A percentile compares a stretch with the other conserved stretches of the same genome.
Conservation (phyloP, 2,888 invertebrate genomes). For the Cantharis lateralis region DNA sequence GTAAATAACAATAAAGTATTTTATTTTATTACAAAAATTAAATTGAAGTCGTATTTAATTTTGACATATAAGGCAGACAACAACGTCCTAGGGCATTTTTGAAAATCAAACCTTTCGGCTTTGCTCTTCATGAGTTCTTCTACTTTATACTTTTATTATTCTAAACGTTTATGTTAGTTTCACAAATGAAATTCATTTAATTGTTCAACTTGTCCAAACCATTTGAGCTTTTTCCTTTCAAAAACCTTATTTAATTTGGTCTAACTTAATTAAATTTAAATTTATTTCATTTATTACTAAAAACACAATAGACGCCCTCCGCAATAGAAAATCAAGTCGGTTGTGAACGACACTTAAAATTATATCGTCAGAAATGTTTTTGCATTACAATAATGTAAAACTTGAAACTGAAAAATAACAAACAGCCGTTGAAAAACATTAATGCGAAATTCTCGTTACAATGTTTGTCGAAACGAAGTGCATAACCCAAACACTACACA, state of each 20-base stretch:
- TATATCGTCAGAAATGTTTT: neutral
- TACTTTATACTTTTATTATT: neutral
- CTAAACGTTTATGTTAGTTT: neutral
- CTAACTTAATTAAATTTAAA: neutral
- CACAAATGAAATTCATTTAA: neutral
- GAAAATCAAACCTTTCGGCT: neutral
- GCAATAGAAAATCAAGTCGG: neutral
- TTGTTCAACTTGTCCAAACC: neutral
- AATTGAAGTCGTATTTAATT: neutral
- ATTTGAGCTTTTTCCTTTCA: neutral
- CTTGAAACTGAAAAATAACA: neutral
- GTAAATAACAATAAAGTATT: neutral
- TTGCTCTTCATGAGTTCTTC: neutral
- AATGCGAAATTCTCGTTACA: slow-evolving; percentile 5
- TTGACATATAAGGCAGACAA: neutral
- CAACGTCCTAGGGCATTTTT: neutral
- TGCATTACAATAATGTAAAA: neutral
- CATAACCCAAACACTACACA: slow-evolving; percentile 12
- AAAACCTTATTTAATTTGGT: neutral
- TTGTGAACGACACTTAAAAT: neutral
- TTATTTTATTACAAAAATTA: neutral
- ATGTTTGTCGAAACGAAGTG: slow-evolving; percentile 4
- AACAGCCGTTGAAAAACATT: slow-evolving; percentile 4
- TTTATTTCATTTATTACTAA: neutral
- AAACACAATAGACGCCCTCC: neutral